Conservation (phyloP, 2,888 invertebrate genomes). For the Lycia hirtaria region DNA sequence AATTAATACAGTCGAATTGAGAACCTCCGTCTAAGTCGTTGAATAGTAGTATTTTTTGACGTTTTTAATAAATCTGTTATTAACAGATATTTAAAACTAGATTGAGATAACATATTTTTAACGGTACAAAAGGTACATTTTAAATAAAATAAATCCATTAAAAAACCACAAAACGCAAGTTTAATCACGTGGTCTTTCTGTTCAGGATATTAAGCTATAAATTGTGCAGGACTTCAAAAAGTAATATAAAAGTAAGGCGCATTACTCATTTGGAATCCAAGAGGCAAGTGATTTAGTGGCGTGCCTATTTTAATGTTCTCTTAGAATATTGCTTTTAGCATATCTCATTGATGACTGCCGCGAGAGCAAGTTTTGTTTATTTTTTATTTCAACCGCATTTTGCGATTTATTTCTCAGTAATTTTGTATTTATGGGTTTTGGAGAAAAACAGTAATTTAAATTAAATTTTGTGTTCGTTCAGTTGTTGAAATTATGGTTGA, state of each 20-base stretch:
- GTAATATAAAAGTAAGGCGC: constrained; percentile 19
- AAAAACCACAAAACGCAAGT: background rate
- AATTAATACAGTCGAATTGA: no score
- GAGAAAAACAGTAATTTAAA: constrained; percentile 2
- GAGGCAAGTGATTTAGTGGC: constrained; percentile 36
- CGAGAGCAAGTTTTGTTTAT: constrained; percentile 19
- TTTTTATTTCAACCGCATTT: constrained; percentile 20
- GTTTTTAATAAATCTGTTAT: no score
- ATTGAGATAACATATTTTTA: no score
- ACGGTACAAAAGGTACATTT: no score
- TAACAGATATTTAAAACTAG: no score
- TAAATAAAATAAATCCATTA: no score
- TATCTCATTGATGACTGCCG: constrained; percentile 32
- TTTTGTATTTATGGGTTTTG: constrained; percentile 14
- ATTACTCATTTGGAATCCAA: constrained; percentile 40
- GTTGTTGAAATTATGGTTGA: no score
- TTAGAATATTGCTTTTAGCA: constrained; percentile 24
- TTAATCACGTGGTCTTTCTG: background rate
- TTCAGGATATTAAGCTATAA: constrained; percentile 22
- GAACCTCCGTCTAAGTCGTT: no score
- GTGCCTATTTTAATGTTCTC: constrained; percentile 35
- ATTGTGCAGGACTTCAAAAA: constrained; percentile 17
- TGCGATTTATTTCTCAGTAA: constrained; percentile 28
- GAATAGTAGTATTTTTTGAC: no score
- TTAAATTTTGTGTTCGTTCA: background rate